Base-by-base conservation (phyloP, 2,113 vertebrate species). In the Chaetorhynchus papuensis region DNA sequence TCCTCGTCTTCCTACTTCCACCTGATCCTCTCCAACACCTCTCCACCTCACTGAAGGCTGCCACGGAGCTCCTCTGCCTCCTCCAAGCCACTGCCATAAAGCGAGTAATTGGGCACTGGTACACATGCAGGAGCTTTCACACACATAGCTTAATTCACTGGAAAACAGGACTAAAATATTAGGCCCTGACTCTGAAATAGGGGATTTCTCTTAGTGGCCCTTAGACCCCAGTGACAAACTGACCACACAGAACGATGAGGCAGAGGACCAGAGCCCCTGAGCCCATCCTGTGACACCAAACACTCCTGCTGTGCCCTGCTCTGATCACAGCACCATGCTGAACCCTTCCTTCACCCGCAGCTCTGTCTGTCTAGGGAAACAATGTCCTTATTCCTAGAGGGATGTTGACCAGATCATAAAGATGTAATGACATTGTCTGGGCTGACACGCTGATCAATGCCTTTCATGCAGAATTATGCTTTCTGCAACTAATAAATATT, bases 401-500 rank as follows among this genome's bases (percentile, higher is more conserved):
- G 59, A 75, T 56, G 60, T 3, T 74, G 86, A 79, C 84, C 77
- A 86, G 87, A 93, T 80, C 87, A 42, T 91, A 88, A 93, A 96
- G 94, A 94, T 47, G 66, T 83, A 93, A 96, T 79, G 93, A 87
- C 68, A 65, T 19, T 63, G 90, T 89, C 94, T 83, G 35, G 9
- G 79, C 75, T 88, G 94, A 97, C 95, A 94, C 0, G 0, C 65
- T 93, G 88, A 97, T 97, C 91, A 31, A 98, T 97, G 94, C n/a
- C 93, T 85, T 92, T 80, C 96, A 95, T 96, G 96, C 93, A 92
- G 90, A 97, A 91, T 96, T 92, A 96, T 92, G 94, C 94, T 96
- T 96, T 94, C 85, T 97, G 92, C 12, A n/a, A 83, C 97, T 97
- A 92, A 95, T 97, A 97, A 97, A 96, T 93, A 88, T 96, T 94